phyloP scores from a whole-genome alignment of 2,888 invertebrate species.

The Hartigia nigra region DNA sequence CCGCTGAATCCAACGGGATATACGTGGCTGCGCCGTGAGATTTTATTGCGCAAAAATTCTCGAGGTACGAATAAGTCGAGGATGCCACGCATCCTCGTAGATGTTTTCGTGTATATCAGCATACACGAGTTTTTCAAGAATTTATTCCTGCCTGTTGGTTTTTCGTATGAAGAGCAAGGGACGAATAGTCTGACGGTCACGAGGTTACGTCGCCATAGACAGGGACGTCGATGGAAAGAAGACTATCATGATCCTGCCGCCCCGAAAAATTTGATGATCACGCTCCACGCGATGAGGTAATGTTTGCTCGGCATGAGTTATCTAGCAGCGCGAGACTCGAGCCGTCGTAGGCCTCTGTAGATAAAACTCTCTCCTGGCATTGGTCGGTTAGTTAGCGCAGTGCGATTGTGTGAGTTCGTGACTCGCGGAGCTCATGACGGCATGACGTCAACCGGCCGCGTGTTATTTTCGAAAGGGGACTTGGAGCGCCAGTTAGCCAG shows the following conservation, averaged over 20 bases:
- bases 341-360: conserved; percentile 20
- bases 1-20: background rate
- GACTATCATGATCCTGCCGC: conserved; percentile 9
- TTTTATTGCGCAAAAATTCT: background rate
- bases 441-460: conserved; percentile 64
- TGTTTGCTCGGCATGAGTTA: conserved; percentile 20
- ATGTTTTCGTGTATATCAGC: background rate
- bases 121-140: background rate
- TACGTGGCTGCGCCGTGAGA: background rate
- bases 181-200: background rate
- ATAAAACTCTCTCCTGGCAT: conserved; percentile 13
- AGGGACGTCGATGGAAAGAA: conserved; percentile 2
- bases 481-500: conserved; percentile 36
- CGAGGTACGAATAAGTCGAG: background rate
- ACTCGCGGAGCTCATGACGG: conserved; percentile 39
- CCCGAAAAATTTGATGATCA: background rate
- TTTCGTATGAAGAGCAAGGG: background rate
- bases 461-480: conserved; percentile 66
- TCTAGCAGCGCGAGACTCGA: conserved; percentile 9
- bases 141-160: background rate
- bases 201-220: background rate
- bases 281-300: conserved; percentile 25
- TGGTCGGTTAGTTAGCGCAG: conserved; percentile 35
- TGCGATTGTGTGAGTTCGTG: conserved; percentile 9
- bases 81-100: background rate